phyloP scores from a whole-genome alignment of 1,140 invertebrate species.

The Cheumatopsyche charites region DNA sequence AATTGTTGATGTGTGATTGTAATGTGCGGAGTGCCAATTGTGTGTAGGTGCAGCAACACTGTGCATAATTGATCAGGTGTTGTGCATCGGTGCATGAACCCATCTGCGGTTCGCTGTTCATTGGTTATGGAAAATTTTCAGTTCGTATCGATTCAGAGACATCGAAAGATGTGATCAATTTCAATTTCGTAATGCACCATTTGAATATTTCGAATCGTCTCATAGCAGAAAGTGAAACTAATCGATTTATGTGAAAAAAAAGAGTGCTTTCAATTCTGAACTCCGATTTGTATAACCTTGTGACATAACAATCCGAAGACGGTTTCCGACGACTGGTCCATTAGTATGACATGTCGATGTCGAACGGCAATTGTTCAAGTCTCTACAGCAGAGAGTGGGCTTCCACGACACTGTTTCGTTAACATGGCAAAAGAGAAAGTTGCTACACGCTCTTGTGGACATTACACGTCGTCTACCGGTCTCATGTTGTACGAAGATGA shows the following conservation, averaged over 20 bases:
- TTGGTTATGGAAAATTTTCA: no score
- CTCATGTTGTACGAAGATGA: no score
- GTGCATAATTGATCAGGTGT: constrained; percentile 22
- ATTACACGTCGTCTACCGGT: no score
- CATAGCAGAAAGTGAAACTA: no score
- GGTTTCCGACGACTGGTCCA: neutral
- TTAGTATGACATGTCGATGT: constrained; percentile 10
- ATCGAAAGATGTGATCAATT: no score
- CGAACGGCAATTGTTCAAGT: constrained; percentile 14
- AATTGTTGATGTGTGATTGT: no score
- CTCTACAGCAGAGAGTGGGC: constrained; percentile 6
- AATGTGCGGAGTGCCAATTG: constrained; percentile 9
- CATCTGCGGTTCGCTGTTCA: neutral
- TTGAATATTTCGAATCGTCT: no score
- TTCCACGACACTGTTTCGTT: neutral
- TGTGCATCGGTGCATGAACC: constrained; percentile 13
- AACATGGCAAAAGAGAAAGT: constrained; percentile 14
- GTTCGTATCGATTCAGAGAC: no score
- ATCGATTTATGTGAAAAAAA: no score
- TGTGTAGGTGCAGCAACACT: constrained; percentile 18
- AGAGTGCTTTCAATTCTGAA: no score
- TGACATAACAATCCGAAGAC: neutral
- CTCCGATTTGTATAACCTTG: no score
- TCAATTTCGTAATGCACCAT: no score
- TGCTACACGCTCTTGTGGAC: neutral